These are phyloP conservation scores for Meriones unguiculatus DNA, from an alignment of 2,113 vertebrate genomes.

Conservation along the genomic window DNA sequence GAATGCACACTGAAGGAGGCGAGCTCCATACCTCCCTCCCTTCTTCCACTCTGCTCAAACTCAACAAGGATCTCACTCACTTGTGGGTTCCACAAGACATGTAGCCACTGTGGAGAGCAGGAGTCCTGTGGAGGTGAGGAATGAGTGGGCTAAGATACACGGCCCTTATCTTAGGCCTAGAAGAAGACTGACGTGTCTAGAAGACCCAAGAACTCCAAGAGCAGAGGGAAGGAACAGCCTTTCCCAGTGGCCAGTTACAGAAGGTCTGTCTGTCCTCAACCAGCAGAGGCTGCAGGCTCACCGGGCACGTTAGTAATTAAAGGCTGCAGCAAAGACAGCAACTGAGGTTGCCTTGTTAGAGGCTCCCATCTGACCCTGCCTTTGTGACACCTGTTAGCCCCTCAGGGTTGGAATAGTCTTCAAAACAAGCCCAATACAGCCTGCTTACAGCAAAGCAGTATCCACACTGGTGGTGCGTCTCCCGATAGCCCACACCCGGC, in stretches of 20 bases:
- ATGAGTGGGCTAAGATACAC: background rate
- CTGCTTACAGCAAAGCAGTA: background rate
- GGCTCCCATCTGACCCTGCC: background rate
- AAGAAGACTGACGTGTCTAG: background rate
- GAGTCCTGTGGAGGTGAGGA: background rate
- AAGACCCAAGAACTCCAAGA: background rate
- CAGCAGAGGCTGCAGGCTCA: background rate
- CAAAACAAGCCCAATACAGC: background rate
- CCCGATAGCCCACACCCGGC: background rate
- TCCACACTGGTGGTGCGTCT: background rate
- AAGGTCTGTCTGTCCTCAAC: background rate
- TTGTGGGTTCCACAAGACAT: background rate
- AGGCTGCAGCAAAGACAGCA: background rate
- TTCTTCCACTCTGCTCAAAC: background rate
- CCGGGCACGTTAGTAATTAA: background rate
- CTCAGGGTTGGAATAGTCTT: background rate
- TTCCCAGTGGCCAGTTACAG: background rate
- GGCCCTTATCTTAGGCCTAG: background rate
- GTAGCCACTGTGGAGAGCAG: background rate
- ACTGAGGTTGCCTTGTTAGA: rapidly evolving
- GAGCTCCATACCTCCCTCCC: background rate
- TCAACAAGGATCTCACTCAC: background rate
- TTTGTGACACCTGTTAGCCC: background rate
- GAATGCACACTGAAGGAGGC: background rate
- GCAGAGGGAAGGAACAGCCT: background rate